These are phyloP conservation scores for Oreochromis aureus DNA, from an alignment of 2,113 vertebrate genomes.

Conservation along the genomic window DNA sequence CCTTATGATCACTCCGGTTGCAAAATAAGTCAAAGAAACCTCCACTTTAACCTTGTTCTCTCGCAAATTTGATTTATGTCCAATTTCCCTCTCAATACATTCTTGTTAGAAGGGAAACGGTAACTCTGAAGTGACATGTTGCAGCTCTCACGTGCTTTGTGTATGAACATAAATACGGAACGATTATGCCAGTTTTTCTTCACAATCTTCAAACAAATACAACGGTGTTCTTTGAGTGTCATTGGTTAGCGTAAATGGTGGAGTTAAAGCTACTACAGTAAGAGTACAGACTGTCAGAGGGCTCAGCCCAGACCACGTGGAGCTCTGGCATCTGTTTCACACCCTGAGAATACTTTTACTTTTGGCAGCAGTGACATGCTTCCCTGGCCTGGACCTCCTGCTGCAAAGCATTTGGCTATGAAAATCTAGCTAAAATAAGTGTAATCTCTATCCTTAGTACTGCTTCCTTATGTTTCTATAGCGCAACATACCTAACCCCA, in stretches of 20 bases:
- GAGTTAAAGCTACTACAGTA: constrained; percentile 3
- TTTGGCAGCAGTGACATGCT: not conserved
- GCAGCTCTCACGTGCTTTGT: not conserved
- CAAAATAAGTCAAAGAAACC: not conserved
- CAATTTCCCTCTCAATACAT: not conserved
- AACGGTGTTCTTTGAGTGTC: constrained; percentile 28
- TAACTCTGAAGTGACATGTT: constrained; percentile 9
- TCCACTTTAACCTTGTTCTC: not conserved
- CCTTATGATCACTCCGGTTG: not conserved
- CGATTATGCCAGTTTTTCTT: not conserved
- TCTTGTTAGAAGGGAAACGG: not conserved
- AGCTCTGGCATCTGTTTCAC: not conserved
- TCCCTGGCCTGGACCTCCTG: not conserved
- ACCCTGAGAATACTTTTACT: not conserved
- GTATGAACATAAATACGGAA: not conserved
- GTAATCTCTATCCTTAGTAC: not conserved
- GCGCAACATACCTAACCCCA: not conserved
- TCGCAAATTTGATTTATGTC: not conserved
- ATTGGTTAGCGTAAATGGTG: constrained; percentile 22
- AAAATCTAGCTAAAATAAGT: not conserved
- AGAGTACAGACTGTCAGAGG: not conserved
- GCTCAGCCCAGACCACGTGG: constrained; percentile 27
- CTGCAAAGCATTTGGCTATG: not conserved
- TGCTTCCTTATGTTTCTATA: not conserved
- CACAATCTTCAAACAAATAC: not conserved